Percentiles rank a stretch among this genome's conserved stretches.
Conservation (phyloP, 1,140 invertebrate species). For the Anastatus disparis region DNA sequence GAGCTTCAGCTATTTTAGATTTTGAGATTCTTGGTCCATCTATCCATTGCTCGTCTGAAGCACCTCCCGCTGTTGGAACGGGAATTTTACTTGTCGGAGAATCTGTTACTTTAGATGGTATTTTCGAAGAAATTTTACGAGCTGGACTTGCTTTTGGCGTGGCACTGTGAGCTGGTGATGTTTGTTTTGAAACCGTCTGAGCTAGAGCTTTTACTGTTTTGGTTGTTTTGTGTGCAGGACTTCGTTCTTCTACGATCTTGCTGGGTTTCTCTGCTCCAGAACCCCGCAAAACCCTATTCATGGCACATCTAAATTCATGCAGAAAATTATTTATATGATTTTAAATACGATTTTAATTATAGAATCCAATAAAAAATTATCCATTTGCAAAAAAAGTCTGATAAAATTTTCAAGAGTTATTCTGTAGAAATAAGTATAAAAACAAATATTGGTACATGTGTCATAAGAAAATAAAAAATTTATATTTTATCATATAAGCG, state of each 20-base stretch:
- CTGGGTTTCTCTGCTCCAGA: slow-evolving; percentile 75
- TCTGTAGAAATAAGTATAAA: too few relatives aligned
- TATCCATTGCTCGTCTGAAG: slow-evolving; percentile 91
- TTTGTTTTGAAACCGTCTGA: slow-evolving; percentile 69
- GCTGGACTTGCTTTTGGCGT: slow-evolving; percentile 72
- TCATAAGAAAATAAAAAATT: too few relatives aligned
- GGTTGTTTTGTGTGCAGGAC: slow-evolving; percentile 69
- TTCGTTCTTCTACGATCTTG: slow-evolving; percentile 72
- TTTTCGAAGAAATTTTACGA: slow-evolving; percentile 63
- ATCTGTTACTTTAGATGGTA: slow-evolving; percentile 57
- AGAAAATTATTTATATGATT: too few relatives aligned
- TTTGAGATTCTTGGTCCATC: slow-evolving; percentile 91
- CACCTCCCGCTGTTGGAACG: slow-evolving; percentile 57
- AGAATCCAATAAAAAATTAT: too few relatives aligned
- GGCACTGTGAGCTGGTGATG: slow-evolving; percentile 69
- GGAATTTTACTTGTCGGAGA: slow-evolving; percentile 62
- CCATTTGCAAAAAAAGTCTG: too few relatives aligned
- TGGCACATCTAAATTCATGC: slow-evolving; percentile 74
- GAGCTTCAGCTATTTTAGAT: slow-evolving; percentile 82
- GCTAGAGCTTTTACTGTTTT: slow-evolving; percentile 58
- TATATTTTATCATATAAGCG: too few relatives aligned
- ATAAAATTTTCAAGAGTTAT: too few relatives aligned
- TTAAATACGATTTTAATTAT: too few relatives aligned
- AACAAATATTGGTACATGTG: too few relatives aligned
- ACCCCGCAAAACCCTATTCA: slow-evolving; percentile 82